Conservation (phyloP, 1,140 invertebrate species). For the Acromyrmex charruanus region DNA sequence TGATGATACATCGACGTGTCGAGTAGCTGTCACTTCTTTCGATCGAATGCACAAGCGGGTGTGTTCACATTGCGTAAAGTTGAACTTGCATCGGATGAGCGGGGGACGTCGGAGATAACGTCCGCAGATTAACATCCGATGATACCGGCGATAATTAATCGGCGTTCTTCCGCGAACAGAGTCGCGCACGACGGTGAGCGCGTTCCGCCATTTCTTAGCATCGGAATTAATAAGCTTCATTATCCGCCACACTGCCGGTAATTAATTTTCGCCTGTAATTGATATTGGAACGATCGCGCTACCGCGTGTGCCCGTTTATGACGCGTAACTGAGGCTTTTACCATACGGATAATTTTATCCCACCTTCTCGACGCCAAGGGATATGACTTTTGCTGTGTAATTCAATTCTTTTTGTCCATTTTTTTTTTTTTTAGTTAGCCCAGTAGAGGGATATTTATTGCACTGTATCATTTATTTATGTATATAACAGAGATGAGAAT, state of each 20-base stretch:
- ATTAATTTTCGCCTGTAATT: slow-evolving; percentile 61
- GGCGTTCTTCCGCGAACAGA: slow-evolving; percentile 39
- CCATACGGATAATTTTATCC: slow-evolving; percentile 28
- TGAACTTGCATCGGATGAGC: neutral
- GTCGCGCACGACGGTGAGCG: slow-evolving; percentile 21
- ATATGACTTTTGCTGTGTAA: neutral
- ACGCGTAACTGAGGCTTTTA: slow-evolving; percentile 28
- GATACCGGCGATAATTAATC: slow-evolving; percentile 59
- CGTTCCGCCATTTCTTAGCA: slow-evolving; percentile 53
- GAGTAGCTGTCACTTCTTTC: slow-evolving; percentile 22
- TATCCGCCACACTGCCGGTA: slow-evolving; percentile 57
- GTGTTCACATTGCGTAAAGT: neutral
- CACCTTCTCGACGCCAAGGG: neutral
- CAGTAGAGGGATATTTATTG: neutral
- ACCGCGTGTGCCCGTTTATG: slow-evolving; percentile 46
- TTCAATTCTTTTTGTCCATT: neutral
- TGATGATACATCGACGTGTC: neutral
- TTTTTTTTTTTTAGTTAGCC: neutral
- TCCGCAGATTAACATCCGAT: slow-evolving; percentile 38
- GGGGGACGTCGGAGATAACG: slow-evolving; percentile 16
- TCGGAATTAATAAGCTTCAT: slow-evolving; percentile 63
- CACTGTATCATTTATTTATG: neutral
- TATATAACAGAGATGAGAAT: neutral
- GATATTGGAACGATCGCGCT: slow-evolving; percentile 59
- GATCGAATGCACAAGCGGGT: slow-evolving; percentile 3